Evolutionary conservation across 2,797 vertebrate genomes (phyloP).

Genomic region (Paguma larvata): DNA sequence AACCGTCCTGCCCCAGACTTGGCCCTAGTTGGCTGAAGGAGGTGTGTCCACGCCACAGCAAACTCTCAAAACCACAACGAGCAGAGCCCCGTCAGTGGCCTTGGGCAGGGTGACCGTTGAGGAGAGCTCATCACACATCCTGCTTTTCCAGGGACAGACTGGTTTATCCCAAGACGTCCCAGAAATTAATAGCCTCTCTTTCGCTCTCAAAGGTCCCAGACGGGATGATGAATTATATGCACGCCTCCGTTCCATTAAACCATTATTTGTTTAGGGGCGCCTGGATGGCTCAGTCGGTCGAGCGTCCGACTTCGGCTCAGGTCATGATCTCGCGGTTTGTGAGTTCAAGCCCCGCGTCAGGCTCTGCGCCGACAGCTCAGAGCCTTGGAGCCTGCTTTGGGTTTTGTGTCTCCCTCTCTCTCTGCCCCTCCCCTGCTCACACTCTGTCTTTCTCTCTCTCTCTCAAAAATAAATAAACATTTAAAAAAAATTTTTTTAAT

Average conservation of each 20-base stretch:
- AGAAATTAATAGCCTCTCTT: background rate
- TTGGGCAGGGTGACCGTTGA: background rate
- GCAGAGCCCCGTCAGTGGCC: background rate
- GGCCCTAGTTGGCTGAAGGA: background rate
- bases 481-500: too few relatives aligned
- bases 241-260: background rate
- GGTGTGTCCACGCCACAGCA: fast-evolving
- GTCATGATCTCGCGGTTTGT: too few relatives aligned
- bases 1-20: background rate
- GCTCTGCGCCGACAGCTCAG: too few relatives aligned
- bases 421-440: too few relatives aligned
- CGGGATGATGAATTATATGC: background rate
- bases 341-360: too few relatives aligned
- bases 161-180: background rate
- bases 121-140: background rate
- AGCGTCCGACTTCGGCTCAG: too few relatives aligned
- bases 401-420: too few relatives aligned
- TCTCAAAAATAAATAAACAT: too few relatives aligned
- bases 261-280: background rate
- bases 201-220: background rate
- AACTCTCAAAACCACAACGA: background rate
- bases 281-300: too few relatives aligned
- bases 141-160: background rate
- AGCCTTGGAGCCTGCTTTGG: too few relatives aligned
- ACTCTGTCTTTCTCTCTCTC: too few relatives aligned